Percentiles rank a stretch among this genome's conserved stretches.
Conservation (phyloP, 2,113 vertebrate genomes). For the Oriolus oriolus region DNA sequence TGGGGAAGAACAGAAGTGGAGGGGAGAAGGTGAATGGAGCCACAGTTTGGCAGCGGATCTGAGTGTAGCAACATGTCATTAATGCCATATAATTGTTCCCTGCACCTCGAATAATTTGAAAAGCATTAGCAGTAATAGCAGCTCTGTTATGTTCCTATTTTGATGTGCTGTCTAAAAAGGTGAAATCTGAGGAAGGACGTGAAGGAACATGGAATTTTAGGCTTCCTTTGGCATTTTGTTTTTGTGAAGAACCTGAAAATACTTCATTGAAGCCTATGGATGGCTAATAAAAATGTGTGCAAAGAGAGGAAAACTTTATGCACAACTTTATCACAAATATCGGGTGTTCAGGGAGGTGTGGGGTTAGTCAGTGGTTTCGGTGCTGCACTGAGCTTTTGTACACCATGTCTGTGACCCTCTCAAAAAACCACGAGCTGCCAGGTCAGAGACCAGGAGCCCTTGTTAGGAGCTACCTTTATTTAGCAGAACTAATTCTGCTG, state of each 20-base stretch:
- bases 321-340: neutral
- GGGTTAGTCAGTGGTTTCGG: neutral
- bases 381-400: neutral
- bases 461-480: neutral
- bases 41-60: neutral
- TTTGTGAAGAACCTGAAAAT: neutral
- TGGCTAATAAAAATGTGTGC: neutral
- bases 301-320: neutral
- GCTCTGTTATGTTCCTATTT: neutral
- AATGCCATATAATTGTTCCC: constrained; percentile 18
- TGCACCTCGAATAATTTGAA: neutral
- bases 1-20: neutral
- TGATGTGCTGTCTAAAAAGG: neutral
- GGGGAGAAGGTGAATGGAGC: neutral
- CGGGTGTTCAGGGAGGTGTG: neutral
- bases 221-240: neutral
- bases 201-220: neutral
- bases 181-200: neutral
- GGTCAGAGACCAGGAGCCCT: neutral
- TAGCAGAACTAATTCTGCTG: neutral
- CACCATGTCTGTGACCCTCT: neutral
- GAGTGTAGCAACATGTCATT: neutral
- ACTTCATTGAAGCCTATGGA: neutral
- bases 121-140: constrained; percentile 32
- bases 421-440: neutral